Percentiles rank a stretch among this genome's conserved stretches.
These are phyloP conservation scores for Listrodromus nycthemerus DNA, from an alignment of 2,888 invertebrate genomes.

Conservation along the genomic window DNA sequence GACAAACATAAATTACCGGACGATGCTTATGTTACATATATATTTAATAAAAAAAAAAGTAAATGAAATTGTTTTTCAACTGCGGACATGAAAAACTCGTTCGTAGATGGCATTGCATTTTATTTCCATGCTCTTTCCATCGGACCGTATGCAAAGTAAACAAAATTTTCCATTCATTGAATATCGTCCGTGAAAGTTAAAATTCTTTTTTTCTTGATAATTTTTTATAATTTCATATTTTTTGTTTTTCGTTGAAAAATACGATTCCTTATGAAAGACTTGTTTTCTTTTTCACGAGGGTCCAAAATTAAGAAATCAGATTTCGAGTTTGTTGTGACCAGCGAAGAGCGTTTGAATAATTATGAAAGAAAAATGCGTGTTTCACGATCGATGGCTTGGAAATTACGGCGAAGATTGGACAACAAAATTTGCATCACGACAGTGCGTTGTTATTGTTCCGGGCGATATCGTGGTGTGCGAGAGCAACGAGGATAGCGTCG, in stretches of 20 bases:
- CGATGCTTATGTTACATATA: conserved; percentile 13
- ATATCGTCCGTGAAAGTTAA: no score
- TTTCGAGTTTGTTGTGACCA: no score
- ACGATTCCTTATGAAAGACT: background rate
- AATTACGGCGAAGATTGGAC: background rate
- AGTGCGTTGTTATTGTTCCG: background rate
- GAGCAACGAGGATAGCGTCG: background rate
- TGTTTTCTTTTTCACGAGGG: background rate
- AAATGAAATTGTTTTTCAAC: conserved; percentile 6
- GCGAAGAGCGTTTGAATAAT: background rate
- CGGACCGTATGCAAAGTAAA: no score
- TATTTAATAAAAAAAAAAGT: background rate
- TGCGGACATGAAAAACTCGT: background rate
- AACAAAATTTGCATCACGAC: background rate
- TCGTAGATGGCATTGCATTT: background rate
- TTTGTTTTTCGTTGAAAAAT: no score
- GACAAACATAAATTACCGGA: conserved; percentile 53
- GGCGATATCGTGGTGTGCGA: background rate
- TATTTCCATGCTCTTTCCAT: no score
- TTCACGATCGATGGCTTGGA: background rate
- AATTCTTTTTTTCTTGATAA: no score
- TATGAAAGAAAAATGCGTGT: background rate
- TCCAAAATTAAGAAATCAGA: background rate
- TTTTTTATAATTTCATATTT: no score
- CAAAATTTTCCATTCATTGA: no score